Conservation (phyloP, 2,888 invertebrate genomes). For the Rhingia rostrata region DNA sequence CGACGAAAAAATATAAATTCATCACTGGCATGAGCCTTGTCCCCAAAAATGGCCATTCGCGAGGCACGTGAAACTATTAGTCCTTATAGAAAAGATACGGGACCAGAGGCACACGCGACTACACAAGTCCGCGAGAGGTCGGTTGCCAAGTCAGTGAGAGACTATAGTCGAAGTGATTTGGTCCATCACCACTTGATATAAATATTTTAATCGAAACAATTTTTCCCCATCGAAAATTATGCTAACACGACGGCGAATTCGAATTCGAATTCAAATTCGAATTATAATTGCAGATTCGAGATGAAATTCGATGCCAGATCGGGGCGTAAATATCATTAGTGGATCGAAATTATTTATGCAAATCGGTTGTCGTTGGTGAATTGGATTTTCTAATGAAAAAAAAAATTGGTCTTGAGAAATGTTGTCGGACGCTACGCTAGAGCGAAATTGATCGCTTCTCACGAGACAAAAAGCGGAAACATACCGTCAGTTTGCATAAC, state of each 20-base stretch:
- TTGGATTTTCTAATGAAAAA: background rate
- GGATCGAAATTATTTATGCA: conserved; percentile 51
- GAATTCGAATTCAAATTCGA: conserved; percentile 6
- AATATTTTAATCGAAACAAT: conserved; percentile 46
- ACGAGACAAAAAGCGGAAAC: too few species aligned
- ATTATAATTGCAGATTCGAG: conserved; percentile 69
- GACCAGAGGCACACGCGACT: conserved; percentile 38
- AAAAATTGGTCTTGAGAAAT: too few species aligned
- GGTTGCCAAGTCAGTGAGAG: background rate
- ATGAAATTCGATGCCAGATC: conserved; percentile 54
- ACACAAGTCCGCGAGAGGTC: background rate
- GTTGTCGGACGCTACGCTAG: too few species aligned
- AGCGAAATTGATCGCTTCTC: too few species aligned
- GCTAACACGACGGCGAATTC: conserved; percentile 32
- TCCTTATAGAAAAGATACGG: conserved; percentile 34
- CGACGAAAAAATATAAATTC: conserved; percentile 19
- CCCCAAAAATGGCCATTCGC: conserved; percentile 67
- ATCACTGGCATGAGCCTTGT: conserved; percentile 54
- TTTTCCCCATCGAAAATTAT: conserved; percentile 42
- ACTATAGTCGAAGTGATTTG: background rate
- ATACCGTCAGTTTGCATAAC: too few species aligned
- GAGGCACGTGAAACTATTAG: conserved; percentile 72
- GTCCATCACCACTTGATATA: conserved; percentile 1
- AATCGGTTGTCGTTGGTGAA: conserved; percentile 24
- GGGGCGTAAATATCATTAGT: conserved; percentile 61